Evolutionary conservation across 2,797 vertebrate genomes (phyloP).

Genomic region (Melanogrammus aeglefinus): DNA sequence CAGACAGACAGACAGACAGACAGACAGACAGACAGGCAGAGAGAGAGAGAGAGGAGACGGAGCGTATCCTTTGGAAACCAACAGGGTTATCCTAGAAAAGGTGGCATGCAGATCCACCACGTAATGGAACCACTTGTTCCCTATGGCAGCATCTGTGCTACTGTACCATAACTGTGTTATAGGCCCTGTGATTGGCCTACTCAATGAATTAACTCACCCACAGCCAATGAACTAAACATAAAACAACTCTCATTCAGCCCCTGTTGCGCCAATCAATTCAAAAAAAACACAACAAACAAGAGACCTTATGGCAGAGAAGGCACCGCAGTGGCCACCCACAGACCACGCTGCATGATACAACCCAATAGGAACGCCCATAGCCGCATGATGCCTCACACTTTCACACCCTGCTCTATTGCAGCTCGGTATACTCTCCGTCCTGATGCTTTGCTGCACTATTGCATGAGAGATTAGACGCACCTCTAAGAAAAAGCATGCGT

Average conservation of each 20-base stretch:
- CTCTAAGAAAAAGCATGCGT: background rate
- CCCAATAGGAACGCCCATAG: background rate
- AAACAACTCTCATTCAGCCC: background rate
- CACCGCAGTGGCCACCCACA: background rate
- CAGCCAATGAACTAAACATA: background rate
- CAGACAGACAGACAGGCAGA: no score
- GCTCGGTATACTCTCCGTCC: background rate
- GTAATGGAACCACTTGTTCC: background rate
- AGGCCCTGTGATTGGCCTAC: background rate
- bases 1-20: no score
- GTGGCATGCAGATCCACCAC: no score
- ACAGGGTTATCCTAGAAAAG: no score
- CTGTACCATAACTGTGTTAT: background rate
- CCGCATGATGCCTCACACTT: background rate
- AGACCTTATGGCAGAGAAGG: no score
- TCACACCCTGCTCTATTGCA: background rate
- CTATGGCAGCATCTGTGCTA: background rate
- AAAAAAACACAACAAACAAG: background rate
- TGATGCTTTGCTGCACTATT: background rate
- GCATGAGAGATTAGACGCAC: background rate
- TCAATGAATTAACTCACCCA: background rate
- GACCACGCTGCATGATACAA: background rate
- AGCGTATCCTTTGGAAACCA: no score
- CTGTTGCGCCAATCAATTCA: background rate
- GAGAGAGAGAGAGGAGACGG: no score